A percentile compares a stretch with the other conserved stretches of the same genome.
Conservation (phyloP, 92 coral and sea anemone genomes). For the Bergia sp. region DNA sequence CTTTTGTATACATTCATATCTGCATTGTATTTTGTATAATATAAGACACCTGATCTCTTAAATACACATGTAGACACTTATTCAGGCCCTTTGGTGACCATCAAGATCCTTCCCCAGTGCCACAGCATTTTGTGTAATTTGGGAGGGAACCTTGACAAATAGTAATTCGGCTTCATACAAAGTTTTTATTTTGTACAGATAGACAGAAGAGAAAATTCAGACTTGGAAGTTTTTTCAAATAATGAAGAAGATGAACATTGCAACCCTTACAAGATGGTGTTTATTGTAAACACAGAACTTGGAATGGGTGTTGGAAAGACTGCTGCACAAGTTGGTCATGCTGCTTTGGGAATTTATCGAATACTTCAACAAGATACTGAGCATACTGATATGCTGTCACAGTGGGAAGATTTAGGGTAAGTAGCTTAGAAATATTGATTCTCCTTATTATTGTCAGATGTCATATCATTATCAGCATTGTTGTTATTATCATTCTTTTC, state of each 20-base stretch:
- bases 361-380: constrained; percentile 57
- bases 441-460: not conserved
- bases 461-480: not conserved
- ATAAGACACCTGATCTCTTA: no score
- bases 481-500: no score
- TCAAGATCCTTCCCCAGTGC: no score
- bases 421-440: not conserved
- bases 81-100: no score
- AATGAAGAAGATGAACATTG: constrained; percentile 30
- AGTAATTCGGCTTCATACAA: constrained; percentile 1
- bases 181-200: constrained; percentile 17
- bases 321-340: constrained; percentile 94
- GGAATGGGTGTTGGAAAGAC: constrained; percentile 91
- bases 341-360: constrained; percentile 79
- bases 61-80: no score
- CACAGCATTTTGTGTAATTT: no score
- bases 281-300: constrained; percentile 81
- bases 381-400: constrained; percentile 55
- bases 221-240: constrained; percentile 51
- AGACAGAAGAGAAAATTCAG: constrained; percentile 37
- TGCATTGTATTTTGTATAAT: no score
- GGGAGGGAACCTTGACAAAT: not conserved
- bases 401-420: constrained; percentile 90
- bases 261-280: constrained; percentile 85
- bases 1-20: no score